Conservation (phyloP, 2,888 invertebrate species). For the Carterocephalus palaemon region DNA sequence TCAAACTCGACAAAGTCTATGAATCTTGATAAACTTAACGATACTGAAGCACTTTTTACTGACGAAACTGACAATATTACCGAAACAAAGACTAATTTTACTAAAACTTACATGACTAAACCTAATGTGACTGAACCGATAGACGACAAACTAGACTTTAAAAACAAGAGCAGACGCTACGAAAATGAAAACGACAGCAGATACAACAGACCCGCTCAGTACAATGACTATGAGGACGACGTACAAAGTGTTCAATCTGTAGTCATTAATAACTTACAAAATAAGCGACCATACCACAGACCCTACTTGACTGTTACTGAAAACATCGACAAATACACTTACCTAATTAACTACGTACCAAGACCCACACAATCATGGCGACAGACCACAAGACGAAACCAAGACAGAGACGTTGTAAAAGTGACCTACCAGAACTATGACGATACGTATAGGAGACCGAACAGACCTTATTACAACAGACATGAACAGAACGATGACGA, state of each 20-base stretch:
- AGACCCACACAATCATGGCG: slow-evolving; percentile 71
- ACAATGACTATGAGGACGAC: slow-evolving; percentile 53
- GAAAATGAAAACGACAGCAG: slow-evolving; percentile 49
- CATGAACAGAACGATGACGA: slow-evolving; percentile 41
- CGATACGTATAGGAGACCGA: slow-evolving; percentile 66
- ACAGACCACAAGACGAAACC: slow-evolving; percentile 56
- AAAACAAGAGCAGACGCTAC: slow-evolving; percentile 64
- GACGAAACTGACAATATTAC: slow-evolving; percentile 38
- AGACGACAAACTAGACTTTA: slow-evolving; percentile 81
- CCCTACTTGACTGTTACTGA: slow-evolving; percentile 71
- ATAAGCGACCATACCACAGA: slow-evolving; percentile 63
- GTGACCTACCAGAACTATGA: slow-evolving; percentile 72
- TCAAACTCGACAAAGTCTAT: slow-evolving; percentile 37
- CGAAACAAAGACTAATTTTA: slow-evolving; percentile 37
- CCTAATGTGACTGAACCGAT: slow-evolving; percentile 51
- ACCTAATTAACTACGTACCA: slow-evolving; percentile 75
- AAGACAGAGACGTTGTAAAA: slow-evolving; percentile 67
- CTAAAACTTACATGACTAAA: slow-evolving; percentile 33
- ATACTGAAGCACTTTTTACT: slow-evolving; percentile 37
- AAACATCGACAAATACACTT: slow-evolving; percentile 71
- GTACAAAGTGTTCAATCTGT: slow-evolving; percentile 67
- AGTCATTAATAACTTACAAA: slow-evolving; percentile 58
- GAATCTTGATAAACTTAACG: slow-evolving; percentile 41
- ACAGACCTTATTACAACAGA: slow-evolving; percentile 61
- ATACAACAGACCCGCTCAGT: slow-evolving; percentile 45